phyloP scores from a whole-genome alignment of 2,113 vertebrate species.

The Heterotis niloticus region DNA sequence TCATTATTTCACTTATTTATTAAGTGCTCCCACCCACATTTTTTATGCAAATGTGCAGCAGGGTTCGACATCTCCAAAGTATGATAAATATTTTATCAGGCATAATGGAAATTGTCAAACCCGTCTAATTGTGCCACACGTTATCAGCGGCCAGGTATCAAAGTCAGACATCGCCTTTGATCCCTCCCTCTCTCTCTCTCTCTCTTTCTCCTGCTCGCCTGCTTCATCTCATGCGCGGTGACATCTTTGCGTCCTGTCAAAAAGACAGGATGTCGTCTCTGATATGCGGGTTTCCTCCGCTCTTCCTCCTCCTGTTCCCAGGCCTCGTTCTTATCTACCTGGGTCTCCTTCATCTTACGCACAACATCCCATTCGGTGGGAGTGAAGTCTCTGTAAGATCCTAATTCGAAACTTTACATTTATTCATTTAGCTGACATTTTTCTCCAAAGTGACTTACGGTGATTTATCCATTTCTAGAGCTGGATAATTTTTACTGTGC shows the following conservation, averaged over 20 bases:
- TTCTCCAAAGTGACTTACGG: too few relatives aligned
- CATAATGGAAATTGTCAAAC: constrained; percentile 99
- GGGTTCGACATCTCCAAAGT: constrained; percentile 87
- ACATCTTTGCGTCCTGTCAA: constrained; percentile 32
- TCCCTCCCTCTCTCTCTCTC: constrained; percentile 33
- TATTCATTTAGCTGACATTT: too few relatives aligned
- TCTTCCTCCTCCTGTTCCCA: constrained; percentile 43
- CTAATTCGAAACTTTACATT: too few relatives aligned
- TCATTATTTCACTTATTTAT: constrained; percentile 67
- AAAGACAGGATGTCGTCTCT: too few relatives aligned
- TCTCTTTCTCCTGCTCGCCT: constrained; percentile 24
- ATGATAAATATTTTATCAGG: constrained; percentile 99
- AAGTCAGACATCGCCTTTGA: constrained; percentile 75
- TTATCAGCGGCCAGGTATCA: constrained; percentile 82
- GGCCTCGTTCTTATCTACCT: constrained; percentile 31
- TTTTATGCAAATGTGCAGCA: constrained; percentile 87
- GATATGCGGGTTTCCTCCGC: constrained; percentile 12
- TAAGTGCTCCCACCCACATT: constrained; percentile 68
- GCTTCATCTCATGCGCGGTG: constrained; percentile 17
- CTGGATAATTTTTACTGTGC: too few relatives aligned
- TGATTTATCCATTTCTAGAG: too few relatives aligned
- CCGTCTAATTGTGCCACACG: constrained; percentile 93
- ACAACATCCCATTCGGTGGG: neutral
- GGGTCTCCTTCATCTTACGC: constrained; percentile 31
- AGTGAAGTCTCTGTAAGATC: neutral